These are phyloP conservation scores for Zaprionus inermis DNA, from an alignment of 1,140 invertebrate species.

Conservation along the genomic window DNA sequence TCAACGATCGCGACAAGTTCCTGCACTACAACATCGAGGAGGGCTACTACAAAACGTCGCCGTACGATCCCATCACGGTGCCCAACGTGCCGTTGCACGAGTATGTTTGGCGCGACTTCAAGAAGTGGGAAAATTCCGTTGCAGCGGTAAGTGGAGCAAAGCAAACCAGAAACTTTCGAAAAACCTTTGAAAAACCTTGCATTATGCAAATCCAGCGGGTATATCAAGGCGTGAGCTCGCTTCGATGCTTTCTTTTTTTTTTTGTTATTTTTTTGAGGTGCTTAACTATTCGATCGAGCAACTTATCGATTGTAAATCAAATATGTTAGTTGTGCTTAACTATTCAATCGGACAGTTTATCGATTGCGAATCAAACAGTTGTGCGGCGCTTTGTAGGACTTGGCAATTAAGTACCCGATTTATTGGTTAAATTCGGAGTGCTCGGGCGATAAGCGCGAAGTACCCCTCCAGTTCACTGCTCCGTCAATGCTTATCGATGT, in stretches of 20 bases:
- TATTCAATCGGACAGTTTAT: background rate
- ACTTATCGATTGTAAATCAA: too few relatives aligned
- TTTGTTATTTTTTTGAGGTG: background rate
- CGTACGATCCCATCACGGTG: constrained; percentile 85
- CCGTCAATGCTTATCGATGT: constrained; percentile 20
- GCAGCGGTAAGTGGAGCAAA: constrained; percentile 86
- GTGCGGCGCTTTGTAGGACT: background rate
- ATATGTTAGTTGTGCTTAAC: background rate
- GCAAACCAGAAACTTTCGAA: background rate
- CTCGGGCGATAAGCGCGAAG: background rate
- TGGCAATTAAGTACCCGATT: constrained; percentile 3
- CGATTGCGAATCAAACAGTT: background rate
- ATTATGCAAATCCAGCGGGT: background rate
- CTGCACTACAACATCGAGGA: constrained; percentile 71
- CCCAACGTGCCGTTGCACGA: constrained; percentile 87
- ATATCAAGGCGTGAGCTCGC: background rate
- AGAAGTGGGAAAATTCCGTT: constrained; percentile 86
- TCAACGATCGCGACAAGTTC: constrained; percentile 70
- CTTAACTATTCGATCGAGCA: background rate
- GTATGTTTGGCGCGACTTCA: constrained; percentile 87
- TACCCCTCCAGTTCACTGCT: background rate
- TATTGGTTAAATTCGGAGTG: background rate
- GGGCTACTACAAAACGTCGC: constrained; percentile 82
- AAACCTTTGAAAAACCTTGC: background rate
- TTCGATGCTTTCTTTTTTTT: background rate